Evolutionary conservation across 1,140 invertebrate genomes (phyloP), one percentile per base, ranked within the genome.

Genomic region (Mesaphorura yosii): DNA sequence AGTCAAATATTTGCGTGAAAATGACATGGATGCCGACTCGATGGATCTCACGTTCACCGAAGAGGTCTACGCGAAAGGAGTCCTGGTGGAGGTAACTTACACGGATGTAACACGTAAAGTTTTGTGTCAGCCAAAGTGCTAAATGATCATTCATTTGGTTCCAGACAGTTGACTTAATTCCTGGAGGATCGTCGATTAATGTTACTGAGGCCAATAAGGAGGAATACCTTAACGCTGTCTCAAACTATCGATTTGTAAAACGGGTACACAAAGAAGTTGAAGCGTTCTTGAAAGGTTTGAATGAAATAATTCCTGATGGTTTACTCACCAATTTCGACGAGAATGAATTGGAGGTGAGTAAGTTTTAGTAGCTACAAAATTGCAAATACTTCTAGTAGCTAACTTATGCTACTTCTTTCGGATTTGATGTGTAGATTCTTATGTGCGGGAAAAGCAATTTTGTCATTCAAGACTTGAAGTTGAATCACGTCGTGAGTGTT

Each of bases 271-370:
- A 82, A 42, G 88, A 94, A 73, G 77, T 90, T 5, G 87, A 89
- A 65, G 78, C 81, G 52, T 95, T 94, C 71, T 75, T 92, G 15
- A 82, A 83, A 64, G 91, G 90, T 2, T 77, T 95, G 17, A 86
- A 88, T 68, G 82, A 88, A 66, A 78, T 95, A 23, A 88, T 92
- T 63, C 89, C 90, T 1, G 87, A 90, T 69, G 88, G 90, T 72
- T 74, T 95, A 57, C 73, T 94, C 42, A 86, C 84, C 66, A 92
- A 92, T 68, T 94, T 94, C 72, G 90, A 94, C 72, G 91, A 95
- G 72, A 92, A 92, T 72, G 90, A 95, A 73, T 72, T 94, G 17
- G 90, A 95, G 81, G 87, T 91, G 69, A 68, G 65, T 23, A 38
- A 29, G n/a, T n/a, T 52, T 45, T 12, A 52, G 10, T 45, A 29